Conservation (phyloP, 2,797 vertebrate genomes). For the Sebastes alutus region DNA sequence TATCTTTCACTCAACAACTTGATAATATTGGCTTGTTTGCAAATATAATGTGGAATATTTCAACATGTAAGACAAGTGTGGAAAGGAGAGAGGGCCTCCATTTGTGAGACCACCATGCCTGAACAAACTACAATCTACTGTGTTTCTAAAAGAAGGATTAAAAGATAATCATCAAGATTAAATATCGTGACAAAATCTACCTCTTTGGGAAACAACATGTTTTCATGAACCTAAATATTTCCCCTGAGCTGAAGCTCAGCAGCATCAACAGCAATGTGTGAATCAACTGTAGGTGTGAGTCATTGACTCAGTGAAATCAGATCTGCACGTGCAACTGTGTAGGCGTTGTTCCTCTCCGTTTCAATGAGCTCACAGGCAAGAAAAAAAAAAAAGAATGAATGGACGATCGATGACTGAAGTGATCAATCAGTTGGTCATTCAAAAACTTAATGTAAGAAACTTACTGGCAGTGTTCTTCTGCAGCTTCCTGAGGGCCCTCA, state of each 20-base stretch:
- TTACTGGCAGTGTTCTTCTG: constrained; percentile 87
- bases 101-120: not conserved
- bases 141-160: not conserved
- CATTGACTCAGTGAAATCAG: not conserved
- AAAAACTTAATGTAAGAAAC: not conserved
- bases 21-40: no score
- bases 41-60: not conserved
- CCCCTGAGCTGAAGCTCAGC: not conserved
- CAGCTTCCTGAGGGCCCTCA: constrained; percentile 85
- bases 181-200: not conserved
- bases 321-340: not conserved
- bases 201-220: not conserved
- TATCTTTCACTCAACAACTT: not conserved
- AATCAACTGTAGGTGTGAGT: constrained; percentile 4
- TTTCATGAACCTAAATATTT: not conserved
- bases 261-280: not conserved
- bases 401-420: not conserved
- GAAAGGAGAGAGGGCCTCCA: no score
- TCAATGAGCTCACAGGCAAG: not conserved
- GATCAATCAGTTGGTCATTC: not conserved
- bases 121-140: not conserved
- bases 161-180: not conserved
- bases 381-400: not conserved
- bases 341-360: not conserved
- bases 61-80: not conserved